Percentiles rank a stretch among this genome's conserved stretches.
phyloP scores from a whole-genome alignment of 92 coral and sea anemone genomes.

The Epizoanthus scotinus region DNA sequence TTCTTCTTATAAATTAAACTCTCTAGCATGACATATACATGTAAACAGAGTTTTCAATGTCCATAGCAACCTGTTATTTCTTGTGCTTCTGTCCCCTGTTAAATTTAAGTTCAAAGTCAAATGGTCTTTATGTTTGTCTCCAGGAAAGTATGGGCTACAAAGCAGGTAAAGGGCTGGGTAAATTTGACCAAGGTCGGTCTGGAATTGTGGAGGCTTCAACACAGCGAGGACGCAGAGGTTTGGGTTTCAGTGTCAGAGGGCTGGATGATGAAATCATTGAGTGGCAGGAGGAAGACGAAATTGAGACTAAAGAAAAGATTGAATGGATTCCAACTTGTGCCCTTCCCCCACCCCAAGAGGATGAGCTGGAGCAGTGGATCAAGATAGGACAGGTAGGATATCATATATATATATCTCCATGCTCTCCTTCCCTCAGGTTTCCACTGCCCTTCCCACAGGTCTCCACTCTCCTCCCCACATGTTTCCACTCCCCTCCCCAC shows the following conservation, averaged over 20 bases:
- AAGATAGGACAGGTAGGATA: conserved; percentile 66
- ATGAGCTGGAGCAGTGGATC: conserved; percentile 87
- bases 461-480: too few species aligned
- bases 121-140: not conserved
- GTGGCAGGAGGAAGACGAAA: conserved; percentile 77
- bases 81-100: not conserved
- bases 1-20: too few species aligned
- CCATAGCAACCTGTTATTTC: too few species aligned
- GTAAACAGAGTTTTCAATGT: too few species aligned
- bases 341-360: conserved; percentile 64
- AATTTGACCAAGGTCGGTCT: conserved; percentile 86
- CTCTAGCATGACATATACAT: too few species aligned
- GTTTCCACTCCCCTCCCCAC: too few species aligned
- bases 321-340: conserved; percentile 78
- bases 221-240: conserved; percentile 93
- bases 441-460: too few species aligned
- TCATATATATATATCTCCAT: not conserved
- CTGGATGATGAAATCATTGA: conserved; percentile 80
- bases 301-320: conserved; percentile 62
- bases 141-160: conserved; percentile 95
- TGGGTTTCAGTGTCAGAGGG: conserved; percentile 89
- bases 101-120: not conserved
- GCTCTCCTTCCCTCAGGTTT: not conserved
- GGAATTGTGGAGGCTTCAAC: conserved; percentile 86
- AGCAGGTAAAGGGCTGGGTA: conserved; percentile 88